A percentile compares a stretch with the other conserved stretches of the same genome.
Conservation (phyloP, 2,113 vertebrate species). For the Platichthys flesus region DNA sequence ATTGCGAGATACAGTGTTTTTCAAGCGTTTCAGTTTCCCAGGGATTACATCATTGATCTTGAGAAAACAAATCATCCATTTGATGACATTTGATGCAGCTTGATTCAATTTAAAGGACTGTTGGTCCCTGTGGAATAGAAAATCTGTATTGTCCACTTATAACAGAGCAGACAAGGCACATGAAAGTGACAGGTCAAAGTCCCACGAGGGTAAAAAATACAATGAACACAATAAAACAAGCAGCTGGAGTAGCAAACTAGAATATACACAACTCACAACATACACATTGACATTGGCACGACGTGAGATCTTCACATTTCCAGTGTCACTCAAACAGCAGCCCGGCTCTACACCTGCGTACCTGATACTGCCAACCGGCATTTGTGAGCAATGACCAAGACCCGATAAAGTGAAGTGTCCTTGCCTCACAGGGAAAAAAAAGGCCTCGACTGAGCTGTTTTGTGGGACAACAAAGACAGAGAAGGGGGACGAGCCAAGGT, state of each 20-base stretch:
- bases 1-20: no score
- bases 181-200: no score
- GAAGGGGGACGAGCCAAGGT: slow-evolving; percentile 56
- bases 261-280: background rate
- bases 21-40: no score
- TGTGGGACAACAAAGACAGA: slow-evolving; percentile 29
- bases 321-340: background rate
- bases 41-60: no score
- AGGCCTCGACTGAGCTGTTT: slow-evolving; percentile 26
- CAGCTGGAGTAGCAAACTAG: background rate
- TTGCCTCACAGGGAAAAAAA: slow-evolving; percentile 36
- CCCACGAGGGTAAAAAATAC: no score
- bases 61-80: no score
- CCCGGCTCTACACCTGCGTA: slow-evolving; percentile 23
- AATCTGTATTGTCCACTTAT: no score
- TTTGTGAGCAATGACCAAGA: slow-evolving; percentile 37
- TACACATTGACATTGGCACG: background rate
- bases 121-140: no score
- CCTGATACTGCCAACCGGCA: slow-evolving; percentile 9
- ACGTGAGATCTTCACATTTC: slow-evolving; percentile 3
- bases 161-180: no score
- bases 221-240: background rate
- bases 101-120: no score
- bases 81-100: no score
- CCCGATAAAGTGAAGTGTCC: slow-evolving; percentile 40